Evolutionary conservation across 2,888 invertebrate genomes (phyloP), one percentile per base, ranked within the genome.

Genomic region (Ichneumon xanthorius): DNA sequence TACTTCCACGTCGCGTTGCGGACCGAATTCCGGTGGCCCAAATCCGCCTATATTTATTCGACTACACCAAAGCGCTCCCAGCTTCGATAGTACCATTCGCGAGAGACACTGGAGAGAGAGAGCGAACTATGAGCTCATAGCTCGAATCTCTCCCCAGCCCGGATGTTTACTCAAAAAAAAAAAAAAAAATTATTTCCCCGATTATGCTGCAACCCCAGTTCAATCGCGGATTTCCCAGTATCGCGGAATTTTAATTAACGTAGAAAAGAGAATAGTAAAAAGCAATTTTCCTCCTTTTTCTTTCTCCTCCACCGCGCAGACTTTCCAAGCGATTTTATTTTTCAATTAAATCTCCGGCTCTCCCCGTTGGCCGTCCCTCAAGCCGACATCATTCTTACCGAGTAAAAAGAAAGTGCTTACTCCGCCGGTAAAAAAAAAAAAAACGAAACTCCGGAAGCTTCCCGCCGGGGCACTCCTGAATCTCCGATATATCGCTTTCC

Each of bases 1-100:
- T 89, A 90, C 89, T 89, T 92, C 92, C 92, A 93, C 92, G 91
- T 89, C 91, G 91, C 91, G 91, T 91, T 92, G 92, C 91, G 90
- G 91, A 92, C 87, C 88, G 88, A 90, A 89, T 92, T 90, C 89
- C 87, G 86, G 84, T 92, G 91, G 87, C 90, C 92, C 88, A 89
- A 89, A 92, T 92, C 89, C 89, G 67, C 86, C 85, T 71, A 88
- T 91, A 89, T 90, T 91, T 90, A 90, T 90, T 89, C 53, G 53
- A 76, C 70, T 82, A 71, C 55, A 67, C 84, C 37, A 40, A 40
- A 33, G 45, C 53, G 26, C 19, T 14, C 33, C 45, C 19, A 82
- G 80, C 22, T 82, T 85, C 77, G 68, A 84, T 87, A 70, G 68
- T 71, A 68, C 72, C 76, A 77, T 80, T 75, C 61, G 45, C 53